Percentiles rank a stretch among this genome's conserved stretches.
phyloP scores from a whole-genome alignment of 2,888 invertebrate species.

The Galeopsomyia nigrocyanea region DNA sequence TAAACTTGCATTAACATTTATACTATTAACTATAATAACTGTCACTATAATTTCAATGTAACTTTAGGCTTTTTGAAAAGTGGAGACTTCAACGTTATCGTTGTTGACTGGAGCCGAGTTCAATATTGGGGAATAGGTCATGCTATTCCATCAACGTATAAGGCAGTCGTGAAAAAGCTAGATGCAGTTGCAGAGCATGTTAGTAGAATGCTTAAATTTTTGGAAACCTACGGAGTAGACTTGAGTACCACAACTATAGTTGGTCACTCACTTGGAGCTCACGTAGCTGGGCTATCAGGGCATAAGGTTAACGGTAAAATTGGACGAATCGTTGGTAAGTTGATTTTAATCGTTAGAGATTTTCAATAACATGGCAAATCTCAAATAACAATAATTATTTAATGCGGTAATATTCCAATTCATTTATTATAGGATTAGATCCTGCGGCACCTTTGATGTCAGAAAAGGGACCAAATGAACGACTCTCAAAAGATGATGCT shows the following conservation, averaged over 20 bases:
- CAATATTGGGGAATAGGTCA: conserved; percentile 13
- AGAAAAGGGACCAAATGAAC: conserved; percentile 50
- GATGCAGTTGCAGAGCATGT: conserved; percentile 49
- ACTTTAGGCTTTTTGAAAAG: conserved; percentile 45
- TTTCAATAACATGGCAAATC: background rate
- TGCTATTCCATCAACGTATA: conserved; percentile 47
- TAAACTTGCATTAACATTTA: no score
- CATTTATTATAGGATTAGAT: conserved; percentile 62
- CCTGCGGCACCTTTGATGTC: conserved; percentile 65
- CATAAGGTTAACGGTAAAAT: conserved; percentile 47
- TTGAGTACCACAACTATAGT: conserved; percentile 48
- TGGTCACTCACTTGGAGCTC: conserved; percentile 60
- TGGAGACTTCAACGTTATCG: conserved; percentile 56
- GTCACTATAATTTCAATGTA: no score
- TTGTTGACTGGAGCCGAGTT: conserved; percentile 55
- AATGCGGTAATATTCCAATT: background rate
- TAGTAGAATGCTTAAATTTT: conserved; percentile 54
- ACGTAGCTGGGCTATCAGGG: conserved; percentile 55
- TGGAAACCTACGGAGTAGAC: conserved; percentile 50
- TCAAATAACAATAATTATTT: background rate
- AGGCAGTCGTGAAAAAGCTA: conserved; percentile 49
- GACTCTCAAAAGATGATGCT: conserved; percentile 65
- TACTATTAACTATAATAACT: no score
- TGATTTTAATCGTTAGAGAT: background rate
- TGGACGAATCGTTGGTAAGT: conserved; percentile 53